Base-by-base conservation (phyloP, 2,113 vertebrate genomes). In the Sapajus apella region DNA sequence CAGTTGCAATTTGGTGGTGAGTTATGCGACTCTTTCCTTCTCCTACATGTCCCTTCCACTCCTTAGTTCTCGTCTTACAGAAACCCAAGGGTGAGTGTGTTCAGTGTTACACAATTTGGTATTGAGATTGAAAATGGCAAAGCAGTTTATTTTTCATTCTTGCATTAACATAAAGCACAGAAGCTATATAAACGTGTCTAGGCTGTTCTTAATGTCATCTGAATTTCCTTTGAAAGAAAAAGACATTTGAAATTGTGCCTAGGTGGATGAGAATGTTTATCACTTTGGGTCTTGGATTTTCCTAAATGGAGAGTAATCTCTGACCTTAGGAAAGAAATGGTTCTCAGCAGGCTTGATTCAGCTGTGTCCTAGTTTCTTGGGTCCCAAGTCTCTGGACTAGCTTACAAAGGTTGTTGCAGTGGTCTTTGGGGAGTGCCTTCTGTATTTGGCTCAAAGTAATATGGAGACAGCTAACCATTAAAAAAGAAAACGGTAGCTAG, bases 91-190 rank as follows among this genome's bases (percentile, higher is more conserved):
- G 70, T 75, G 80, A 73, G 7, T 73, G 7, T 73, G 66, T 85
- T 77, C 45, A 66, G 56, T 90, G 80, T 95, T 94, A 43, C 0
- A 32, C 37, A 81, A 37, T 35, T 87, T 76, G 52, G 5, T 45
- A 9, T 77, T 47, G 77, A 80, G 77, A 87, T 87, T 92, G 75
- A 73, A 93, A 94, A 77, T 84, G 95, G 84, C 43, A 76, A 76
- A 55, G 37, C 12, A 14, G 18, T 56, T 89, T 81, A 76, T 58
- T 92, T 94, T 84, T 87, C 50, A 30, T 90, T 87, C 92, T 92
- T 92, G 89, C 91, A 77, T 94, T 92, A 96, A 84, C 94, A 81
- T n/a, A 55, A 96, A 95, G 56, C 80, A 56, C 52, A 68, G 82
- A 86, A 96, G 64, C 84, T 91, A 72, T 84, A 30, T 64, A 95